Evolutionary conservation across 2,113 vertebrate species (phyloP).

Genomic region (Mesocricetus auratus): DNA sequence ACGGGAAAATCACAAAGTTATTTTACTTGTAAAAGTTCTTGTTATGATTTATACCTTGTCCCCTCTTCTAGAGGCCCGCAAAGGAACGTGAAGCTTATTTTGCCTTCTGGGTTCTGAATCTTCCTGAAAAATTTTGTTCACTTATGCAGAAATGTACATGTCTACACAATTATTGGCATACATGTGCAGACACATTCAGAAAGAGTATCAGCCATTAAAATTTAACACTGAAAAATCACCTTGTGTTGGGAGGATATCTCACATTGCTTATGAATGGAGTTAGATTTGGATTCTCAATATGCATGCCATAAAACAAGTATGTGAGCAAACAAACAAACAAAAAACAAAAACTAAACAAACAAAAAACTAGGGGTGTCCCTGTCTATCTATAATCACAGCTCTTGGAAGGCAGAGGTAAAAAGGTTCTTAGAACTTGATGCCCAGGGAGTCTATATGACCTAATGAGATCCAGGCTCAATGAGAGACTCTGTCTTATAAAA

Average conservation of each 20-base stretch:
- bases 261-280: not conserved
- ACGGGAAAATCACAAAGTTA: not conserved
- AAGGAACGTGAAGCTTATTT: not conserved
- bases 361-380: not conserved
- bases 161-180: not conserved
- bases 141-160: not conserved
- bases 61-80: not conserved
- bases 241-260: not conserved
- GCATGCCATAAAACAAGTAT: not conserved
- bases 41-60: not conserved
- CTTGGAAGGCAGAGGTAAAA: not conserved
- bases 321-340: too few species aligned
- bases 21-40: slow-evolving; percentile 3
- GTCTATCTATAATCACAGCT: not conserved
- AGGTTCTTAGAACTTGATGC: not conserved
- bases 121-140: not conserved
- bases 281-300: not conserved
- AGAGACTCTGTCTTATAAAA: not conserved
- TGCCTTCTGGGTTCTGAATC: not conserved
- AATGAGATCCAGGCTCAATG: not conserved
- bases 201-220: not conserved
- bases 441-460: too few species aligned
- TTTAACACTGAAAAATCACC: not conserved
- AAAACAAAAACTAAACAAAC: too few species aligned
- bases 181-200: not conserved